These are phyloP conservation scores for Microtus ochrogaster DNA, from an alignment of 2,113 vertebrate species.

Conservation along the genomic window DNA sequence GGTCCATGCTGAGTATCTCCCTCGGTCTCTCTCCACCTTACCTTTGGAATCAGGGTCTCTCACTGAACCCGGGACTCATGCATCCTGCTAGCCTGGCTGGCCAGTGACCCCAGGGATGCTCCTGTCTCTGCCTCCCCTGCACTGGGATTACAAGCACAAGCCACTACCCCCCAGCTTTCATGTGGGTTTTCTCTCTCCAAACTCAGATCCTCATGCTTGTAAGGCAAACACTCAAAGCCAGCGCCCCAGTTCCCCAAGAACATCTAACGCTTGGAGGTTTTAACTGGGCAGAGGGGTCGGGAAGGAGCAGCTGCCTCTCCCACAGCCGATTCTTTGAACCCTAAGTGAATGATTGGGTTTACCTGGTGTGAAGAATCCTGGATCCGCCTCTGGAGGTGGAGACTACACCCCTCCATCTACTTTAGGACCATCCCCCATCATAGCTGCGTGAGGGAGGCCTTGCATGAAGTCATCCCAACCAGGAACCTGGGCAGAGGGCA, in stretches of 20 bases:
- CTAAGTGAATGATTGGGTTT: not conserved
- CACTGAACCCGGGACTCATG: not conserved
- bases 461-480: no score
- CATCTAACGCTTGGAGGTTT: not conserved
- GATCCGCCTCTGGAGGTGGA: not conserved
- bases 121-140: not conserved
- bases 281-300: not conserved
- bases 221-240: no score
- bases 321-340: not conserved
- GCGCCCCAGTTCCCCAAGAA: not conserved
- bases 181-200: no score
- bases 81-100: not conserved
- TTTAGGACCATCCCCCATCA: not conserved
- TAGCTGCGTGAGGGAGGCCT: not conserved
- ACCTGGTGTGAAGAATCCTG: no score
- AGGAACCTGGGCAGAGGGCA: not conserved
- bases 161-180: no score
- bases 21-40: not conserved
- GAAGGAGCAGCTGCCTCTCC: not conserved
- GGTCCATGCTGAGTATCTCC: not conserved
- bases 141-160: not conserved
- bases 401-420: not conserved
- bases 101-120: not conserved
- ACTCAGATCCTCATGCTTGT: no score
- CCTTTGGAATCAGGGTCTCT: not conserved